These are phyloP conservation scores for Myrmophylax atrothorax DNA, from an alignment of 2,113 vertebrate species.

Conservation along the genomic window DNA sequence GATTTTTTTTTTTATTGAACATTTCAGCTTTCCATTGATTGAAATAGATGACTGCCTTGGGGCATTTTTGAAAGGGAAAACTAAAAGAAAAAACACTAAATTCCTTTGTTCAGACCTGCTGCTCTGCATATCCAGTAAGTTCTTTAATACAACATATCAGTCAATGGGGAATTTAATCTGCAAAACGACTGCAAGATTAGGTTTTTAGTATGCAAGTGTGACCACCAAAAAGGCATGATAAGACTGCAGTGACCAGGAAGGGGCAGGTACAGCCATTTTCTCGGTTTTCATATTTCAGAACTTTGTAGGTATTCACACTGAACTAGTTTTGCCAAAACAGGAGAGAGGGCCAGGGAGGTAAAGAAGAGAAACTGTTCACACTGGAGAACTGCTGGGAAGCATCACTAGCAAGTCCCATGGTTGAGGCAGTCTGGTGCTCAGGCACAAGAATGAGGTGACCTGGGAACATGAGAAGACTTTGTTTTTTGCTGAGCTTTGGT, in stretches of 20 bases:
- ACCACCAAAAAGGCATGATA: neutral
- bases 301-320: neutral
- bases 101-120: conserved; percentile 24
- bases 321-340: neutral
- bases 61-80: conserved; percentile 66
- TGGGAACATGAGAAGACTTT: neutral
- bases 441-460: neutral
- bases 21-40: conserved; percentile 64
- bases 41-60: conserved; percentile 66
- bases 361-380: rapidly evolving
- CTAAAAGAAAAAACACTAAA: neutral
- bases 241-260: neutral
- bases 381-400: neutral
- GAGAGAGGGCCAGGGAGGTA: neutral
- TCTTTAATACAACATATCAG: neutral
- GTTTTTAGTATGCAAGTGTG: neutral
- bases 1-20: conserved; percentile 59
- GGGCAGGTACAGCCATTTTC: neutral
- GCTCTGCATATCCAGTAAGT: conserved; percentile 17
- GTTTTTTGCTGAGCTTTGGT: neutral
- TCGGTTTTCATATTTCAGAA: neutral
- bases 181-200: neutral
- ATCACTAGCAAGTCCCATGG: neutral
- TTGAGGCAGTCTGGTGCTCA: neutral
- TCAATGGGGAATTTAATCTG: neutral